A percentile compares a stretch with the other conserved stretches of the same genome.
Evolutionary conservation across 2,113 vertebrate genomes (phyloP).

Genomic region (Plecturocebus donacophilus): DNA sequence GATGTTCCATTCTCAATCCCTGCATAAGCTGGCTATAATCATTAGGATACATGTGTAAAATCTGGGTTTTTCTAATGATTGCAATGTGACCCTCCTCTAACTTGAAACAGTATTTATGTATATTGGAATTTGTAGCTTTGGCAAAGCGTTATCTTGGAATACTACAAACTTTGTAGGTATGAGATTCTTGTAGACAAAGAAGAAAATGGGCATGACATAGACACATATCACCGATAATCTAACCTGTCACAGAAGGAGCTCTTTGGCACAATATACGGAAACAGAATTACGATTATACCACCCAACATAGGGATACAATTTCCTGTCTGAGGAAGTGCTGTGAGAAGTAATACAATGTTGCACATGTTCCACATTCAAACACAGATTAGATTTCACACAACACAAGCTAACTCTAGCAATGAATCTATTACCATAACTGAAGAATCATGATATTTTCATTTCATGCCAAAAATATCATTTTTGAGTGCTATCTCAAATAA

Average conservation of each 20-base stretch:
- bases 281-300: slow-evolving; percentile 83
- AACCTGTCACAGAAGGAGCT: slow-evolving; percentile 76
- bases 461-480: background rate
- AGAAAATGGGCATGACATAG: slow-evolving; percentile 70
- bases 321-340: slow-evolving; percentile 68
- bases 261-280: slow-evolving; percentile 83
- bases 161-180: background rate
- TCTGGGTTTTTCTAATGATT: background rate
- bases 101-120: background rate
- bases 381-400: background rate
- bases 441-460: slow-evolving; percentile 24
- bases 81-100: background rate
- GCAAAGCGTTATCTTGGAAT: background rate
- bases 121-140: background rate
- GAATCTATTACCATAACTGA: background rate
- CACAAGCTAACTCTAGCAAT: slow-evolving; percentile 27
- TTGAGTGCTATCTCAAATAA: background rate
- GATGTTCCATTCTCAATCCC: background rate
- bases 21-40: background rate
- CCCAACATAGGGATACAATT: slow-evolving; percentile 82
- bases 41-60: background rate
- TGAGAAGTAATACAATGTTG: slow-evolving; percentile 75
- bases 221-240: slow-evolving; percentile 73
- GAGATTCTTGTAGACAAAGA: slow-evolving; percentile 68
- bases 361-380: slow-evolving; percentile 77